Evolutionary conservation across 1,140 invertebrate species (phyloP), one percentile per base, ranked within the genome.

Genomic region (Cydia strobilella): DNA sequence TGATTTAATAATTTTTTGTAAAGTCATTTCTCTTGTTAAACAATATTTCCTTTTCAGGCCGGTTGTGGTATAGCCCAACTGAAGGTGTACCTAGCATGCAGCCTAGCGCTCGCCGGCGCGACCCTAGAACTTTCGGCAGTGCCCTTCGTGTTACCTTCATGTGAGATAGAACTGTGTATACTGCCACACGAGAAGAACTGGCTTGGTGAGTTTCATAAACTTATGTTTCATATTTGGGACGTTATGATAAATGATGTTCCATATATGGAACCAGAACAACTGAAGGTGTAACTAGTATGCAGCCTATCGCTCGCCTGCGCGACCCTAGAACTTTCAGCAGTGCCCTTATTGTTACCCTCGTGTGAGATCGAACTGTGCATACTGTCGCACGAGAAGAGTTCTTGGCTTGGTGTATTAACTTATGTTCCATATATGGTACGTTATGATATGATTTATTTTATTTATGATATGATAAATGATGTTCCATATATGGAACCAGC

Each of bases 321-420:
- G 78, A 95, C 96, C 3, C 94, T 96, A 10, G 96, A 97, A 87
- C 93, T 97, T 59, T 94, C 95, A 9, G 95, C 96, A 10, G 94
- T 96, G 75, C 94, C 96, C 1, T 97, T 96, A 81, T 95, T 97
- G 77, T 87, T 97, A 72, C 97, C 97, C 10, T 95, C 95, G 2
- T 96, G 96, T 10, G 95, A 96, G 79, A 95, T 97, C 73, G 96
- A 97, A 77, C 91, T 97, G 1, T 96, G 96, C 75, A 95, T 97
- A 76, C 93, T 95, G 74, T 95, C 95, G 10, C 92, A 94, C 13
- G 95, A 96, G 84, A 97, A 97, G 90, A 96, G 95, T n/a, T n/a
- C n/a, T 84, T 96, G 95, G 96, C 94, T 97, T 1, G 95, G 96
- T 97, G 82, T 65, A 6, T 31, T 31, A 4, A 31, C 31, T 31